Evolutionary conservation across 2,113 vertebrate species (phyloP).

Genomic region (Nothoprocta perdicaria): DNA sequence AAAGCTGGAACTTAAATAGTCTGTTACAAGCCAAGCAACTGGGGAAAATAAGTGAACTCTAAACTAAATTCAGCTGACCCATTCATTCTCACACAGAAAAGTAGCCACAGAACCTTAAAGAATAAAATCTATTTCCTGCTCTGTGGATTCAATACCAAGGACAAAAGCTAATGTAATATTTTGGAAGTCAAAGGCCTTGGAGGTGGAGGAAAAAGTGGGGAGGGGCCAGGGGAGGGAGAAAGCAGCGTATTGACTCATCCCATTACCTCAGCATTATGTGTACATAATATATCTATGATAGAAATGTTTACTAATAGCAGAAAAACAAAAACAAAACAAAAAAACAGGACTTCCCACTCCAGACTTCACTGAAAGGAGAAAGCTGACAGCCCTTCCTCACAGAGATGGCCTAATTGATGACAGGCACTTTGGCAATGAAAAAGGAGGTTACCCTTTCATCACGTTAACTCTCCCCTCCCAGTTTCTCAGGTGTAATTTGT

Average conservation of each 20-base stretch:
- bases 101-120: conserved; percentile 64
- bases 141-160: conserved; percentile 58
- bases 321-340: conserved; percentile 41
- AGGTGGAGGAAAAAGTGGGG: conserved; percentile 53
- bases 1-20: conserved; percentile 66
- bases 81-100: conserved; percentile 69
- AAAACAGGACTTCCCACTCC: conserved; percentile 64
- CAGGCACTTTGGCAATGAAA: conserved; percentile 74
- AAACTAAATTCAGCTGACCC: conserved; percentile 61
- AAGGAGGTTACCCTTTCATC: conserved; percentile 67
- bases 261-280: conserved; percentile 67
- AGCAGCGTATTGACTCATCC: conserved; percentile 68
- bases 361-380: conserved; percentile 72
- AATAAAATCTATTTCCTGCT: conserved; percentile 61
- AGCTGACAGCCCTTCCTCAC: conserved; percentile 62
- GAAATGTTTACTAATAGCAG: conserved; percentile 73
- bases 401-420: conserved; percentile 72
- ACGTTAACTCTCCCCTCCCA: conserved; percentile 63
- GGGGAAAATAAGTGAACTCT: conserved; percentile 30
- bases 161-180: conserved; percentile 68
- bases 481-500: conserved; percentile 51
- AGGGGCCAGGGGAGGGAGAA: conserved; percentile 44
- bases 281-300: conserved; percentile 68
- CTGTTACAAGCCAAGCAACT: conserved; percentile 52
- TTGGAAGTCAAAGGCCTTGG: conserved; percentile 71